Conservation (phyloP, 2,113 vertebrate genomes). For the Chaenogobius annularis region DNA sequence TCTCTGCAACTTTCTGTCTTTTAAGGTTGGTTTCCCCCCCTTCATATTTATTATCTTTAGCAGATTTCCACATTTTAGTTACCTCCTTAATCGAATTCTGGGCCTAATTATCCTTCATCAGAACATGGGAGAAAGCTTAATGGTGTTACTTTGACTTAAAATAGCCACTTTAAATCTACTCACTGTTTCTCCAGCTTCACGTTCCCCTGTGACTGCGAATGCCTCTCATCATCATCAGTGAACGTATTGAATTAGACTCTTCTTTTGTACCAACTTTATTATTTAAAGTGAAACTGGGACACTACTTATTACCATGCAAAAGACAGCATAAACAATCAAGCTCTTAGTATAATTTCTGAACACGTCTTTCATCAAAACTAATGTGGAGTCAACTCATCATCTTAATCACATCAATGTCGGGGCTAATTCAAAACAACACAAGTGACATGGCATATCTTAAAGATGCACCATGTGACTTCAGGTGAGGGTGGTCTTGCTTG, state of each 20-base stretch:
- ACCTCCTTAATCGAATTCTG: not conserved
- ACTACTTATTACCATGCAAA: not conserved
- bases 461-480: not conserved
- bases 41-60: not conserved
- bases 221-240: not conserved
- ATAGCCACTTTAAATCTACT: not conserved
- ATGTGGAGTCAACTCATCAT: not conserved
- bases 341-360: not conserved
- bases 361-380: not conserved
- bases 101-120: not conserved
- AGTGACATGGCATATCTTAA: not conserved
- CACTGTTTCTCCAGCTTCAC: not conserved
- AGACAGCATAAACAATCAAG: not conserved
- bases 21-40: not conserved
- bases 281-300: conserved; percentile 6
- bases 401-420: not conserved
- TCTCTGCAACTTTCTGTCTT: not conserved
- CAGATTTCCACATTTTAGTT: not conserved
- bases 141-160: not conserved
- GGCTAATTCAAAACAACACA: not conserved
- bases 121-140: not conserved
- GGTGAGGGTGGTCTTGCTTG: not conserved
- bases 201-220: not conserved
- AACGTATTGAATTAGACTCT: not conserved
- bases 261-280: not conserved